Percentiles rank a stretch among this genome's conserved stretches.
These are phyloP conservation scores for Euspilapteryx auroguttella DNA, from an alignment of 2,888 invertebrate species.

Conservation along the genomic window DNA sequence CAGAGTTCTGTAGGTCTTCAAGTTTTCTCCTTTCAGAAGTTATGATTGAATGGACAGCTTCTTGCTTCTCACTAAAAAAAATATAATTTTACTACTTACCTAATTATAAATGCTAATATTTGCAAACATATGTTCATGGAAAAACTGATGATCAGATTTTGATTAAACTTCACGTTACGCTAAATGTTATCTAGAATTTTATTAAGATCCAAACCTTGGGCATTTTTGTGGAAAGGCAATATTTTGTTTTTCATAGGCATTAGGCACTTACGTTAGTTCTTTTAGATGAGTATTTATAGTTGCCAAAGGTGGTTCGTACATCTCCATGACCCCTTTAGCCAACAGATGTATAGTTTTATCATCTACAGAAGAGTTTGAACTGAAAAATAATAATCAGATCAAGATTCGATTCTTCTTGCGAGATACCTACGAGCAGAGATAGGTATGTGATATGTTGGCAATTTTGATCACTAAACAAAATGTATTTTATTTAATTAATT, in stretches of 20 bases:
- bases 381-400: no score
- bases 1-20: conserved; percentile 46
- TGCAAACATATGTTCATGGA: neutral
- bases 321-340: conserved; percentile 40
- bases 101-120: neutral
- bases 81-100: no score
- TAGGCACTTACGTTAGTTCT: conserved; percentile 52
- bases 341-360: conserved; percentile 29
- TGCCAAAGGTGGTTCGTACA: conserved; percentile 44
- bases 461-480: no score
- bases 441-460: no score
- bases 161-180: no score
- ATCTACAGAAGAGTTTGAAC: conserved; percentile 10
- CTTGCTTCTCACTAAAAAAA: conserved; percentile 36
- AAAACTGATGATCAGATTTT: neutral
- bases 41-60: conserved; percentile 33
- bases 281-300: conserved; percentile 47
- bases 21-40: conserved; percentile 32
- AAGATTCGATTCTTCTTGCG: no score
- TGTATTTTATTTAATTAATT: no score
- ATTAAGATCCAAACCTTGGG: no score
- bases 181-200: no score
- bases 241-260: no score
- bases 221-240: no score
- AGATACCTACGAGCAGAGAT: no score